Base-by-base conservation (phyloP, 53 echinoderm and acorn worm genomes). In the Temnopleurus reevesii region DNA sequence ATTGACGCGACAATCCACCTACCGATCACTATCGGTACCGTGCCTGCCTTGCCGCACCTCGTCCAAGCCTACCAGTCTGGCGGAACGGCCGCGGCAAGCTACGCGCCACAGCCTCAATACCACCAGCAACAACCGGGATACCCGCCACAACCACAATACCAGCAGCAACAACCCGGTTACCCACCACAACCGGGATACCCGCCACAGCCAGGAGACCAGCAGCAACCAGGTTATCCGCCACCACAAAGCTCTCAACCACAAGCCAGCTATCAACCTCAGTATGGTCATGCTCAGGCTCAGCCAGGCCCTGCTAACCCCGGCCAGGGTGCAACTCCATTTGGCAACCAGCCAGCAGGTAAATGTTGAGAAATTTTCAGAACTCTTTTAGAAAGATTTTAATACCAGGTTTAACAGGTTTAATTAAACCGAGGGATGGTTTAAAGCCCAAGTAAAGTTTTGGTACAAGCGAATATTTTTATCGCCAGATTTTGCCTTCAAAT, bases 1-100 rank as follows among this genome's bases (percentile, higher is more conserved):
- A 77, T 92, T 19, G 92, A 92, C 66, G 71, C 66, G 30, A 81
- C 88, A 4, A 55, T 92, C 4, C 47, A 24, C 13, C 43, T 89
- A 12, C 92, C 89, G 19, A 46, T 92, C 27, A 34, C 66, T 54
- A 89, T 92, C 8, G 92, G 92, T 12, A 92, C 89, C 19, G 45
- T 92, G 45, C 92, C 92, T 27, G 86, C 85, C 7, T 83, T 85
- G 4, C 86, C 83, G 54, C 55, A 83, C 31, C 49, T 79, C 2
- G 83, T 83, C 27, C 44, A 43, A 28, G 33, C 29, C 10, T 8
- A 31, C 9, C 31, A 9, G 31, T 12, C 26, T 35, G 35, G 35
- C 56, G 19, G 19, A 12, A 17, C 60, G 7, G 15, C 13, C 5
- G 60, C 19, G 24, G 60, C 19, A 24, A n/a, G 33, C n/a, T 51